Evolutionary conservation across 2,888 invertebrate species (phyloP).

Genomic region (Amorpha juglandis): DNA sequence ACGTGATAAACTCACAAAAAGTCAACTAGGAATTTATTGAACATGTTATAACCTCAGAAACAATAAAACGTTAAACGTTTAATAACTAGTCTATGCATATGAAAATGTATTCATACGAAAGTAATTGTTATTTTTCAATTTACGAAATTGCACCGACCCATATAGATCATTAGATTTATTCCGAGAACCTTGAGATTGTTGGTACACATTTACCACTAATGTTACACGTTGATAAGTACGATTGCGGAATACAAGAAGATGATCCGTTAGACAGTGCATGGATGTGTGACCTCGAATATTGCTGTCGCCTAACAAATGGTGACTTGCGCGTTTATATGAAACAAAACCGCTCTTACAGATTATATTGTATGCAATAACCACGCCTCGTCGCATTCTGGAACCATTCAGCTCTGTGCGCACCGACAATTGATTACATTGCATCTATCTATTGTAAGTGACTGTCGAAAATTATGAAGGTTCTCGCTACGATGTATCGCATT

Average conservation of each 20-base stretch:
- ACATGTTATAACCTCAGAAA: neutral
- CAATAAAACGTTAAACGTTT: conserved; percentile 31
- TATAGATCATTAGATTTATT: conserved; percentile 46
- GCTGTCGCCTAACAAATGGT: conserved; percentile 50
- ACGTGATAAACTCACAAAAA: neutral
- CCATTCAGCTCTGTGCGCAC: conserved; percentile 60
- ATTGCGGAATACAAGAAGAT: conserved; percentile 66
- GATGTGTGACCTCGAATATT: conserved; percentile 62
- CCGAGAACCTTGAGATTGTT: conserved; percentile 45
- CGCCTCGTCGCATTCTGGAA: conserved; percentile 65
- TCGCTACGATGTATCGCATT: conserved; percentile 43
- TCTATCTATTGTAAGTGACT: conserved; percentile 64
- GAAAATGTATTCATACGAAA: neutral
- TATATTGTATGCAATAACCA: conserved; percentile 54
- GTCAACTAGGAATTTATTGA: neutral
- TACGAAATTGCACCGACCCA: conserved; percentile 43
- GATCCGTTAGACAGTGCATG: conserved; percentile 67
- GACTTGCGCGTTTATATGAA: conserved; percentile 65
- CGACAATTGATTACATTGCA: conserved; percentile 61
- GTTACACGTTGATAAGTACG: conserved; percentile 56
- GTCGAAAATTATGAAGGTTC: conserved; percentile 63
- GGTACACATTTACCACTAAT: conserved; percentile 58
- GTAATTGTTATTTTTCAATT: conserved; percentile 32
- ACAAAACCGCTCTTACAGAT: conserved; percentile 55
- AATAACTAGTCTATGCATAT: conserved; percentile 38